A percentile compares a stretch with the other conserved stretches of the same genome.
Evolutionary conservation across 2,888 invertebrate genomes (phyloP).

Genomic region (Patella pellucida): DNA sequence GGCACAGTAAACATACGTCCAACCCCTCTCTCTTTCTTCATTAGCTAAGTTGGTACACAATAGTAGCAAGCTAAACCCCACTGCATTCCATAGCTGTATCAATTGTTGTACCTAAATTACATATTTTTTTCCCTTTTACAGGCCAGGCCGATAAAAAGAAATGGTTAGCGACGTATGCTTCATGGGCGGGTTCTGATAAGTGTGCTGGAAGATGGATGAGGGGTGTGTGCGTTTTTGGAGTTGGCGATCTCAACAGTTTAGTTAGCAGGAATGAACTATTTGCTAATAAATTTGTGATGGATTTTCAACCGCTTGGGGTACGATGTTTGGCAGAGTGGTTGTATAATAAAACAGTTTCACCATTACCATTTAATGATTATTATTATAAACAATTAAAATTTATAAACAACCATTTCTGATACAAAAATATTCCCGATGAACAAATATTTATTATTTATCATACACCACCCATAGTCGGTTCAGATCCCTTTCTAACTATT

Average conservation of each 20-base stretch:
- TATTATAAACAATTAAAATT: slow-evolving; percentile 1
- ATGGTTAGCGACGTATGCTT: not conserved
- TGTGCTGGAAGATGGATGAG: not conserved
- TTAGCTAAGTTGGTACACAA: not conserved
- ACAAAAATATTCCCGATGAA: no score
- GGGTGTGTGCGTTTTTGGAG: not conserved
- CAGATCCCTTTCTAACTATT: no score
- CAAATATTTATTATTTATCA: no score
- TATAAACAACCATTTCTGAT: not conserved
- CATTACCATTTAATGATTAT: not conserved
- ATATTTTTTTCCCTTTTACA: not conserved
- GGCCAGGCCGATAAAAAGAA: not conserved
- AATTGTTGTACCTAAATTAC: no score
- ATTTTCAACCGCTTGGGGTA: not conserved
- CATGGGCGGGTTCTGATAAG: not conserved
- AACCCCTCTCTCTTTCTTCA: no score
- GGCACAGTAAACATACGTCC: no score
- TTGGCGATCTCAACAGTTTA: not conserved
- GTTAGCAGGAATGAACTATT: not conserved
- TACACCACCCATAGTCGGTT: no score
- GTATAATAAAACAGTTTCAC: not conserved
- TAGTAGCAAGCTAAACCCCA: not conserved
- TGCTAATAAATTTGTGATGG: slow-evolving; percentile 3
- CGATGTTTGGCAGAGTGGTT: not conserved
- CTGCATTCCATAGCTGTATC: not conserved